Conservation (phyloP, 30 jellyfish, hydroid and myxozoan species). For the Pelagia noctiluca region DNA sequence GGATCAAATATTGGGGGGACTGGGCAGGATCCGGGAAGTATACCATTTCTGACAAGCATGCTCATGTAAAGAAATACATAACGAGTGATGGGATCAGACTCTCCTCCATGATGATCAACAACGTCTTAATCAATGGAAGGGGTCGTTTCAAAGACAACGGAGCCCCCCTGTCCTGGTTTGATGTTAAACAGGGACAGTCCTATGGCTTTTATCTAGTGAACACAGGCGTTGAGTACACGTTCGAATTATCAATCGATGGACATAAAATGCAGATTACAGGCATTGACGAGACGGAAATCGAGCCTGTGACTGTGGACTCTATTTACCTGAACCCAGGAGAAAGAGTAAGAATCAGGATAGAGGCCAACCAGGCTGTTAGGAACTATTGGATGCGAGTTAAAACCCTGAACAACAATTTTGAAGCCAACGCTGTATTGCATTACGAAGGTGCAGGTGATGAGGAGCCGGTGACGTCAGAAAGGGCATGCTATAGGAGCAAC, state of each 20-base stretch:
- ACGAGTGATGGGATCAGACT: constrained; percentile 47
- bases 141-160: constrained; percentile 52
- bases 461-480: constrained; percentile 71
- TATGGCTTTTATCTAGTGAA: constrained; percentile 73
- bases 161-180: constrained; percentile 63
- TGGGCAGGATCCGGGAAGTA: constrained; percentile 24
- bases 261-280: constrained; percentile 60
- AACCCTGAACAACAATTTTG: constrained; percentile 71
- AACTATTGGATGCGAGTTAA: constrained; percentile 85
- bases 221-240: constrained; percentile 78
- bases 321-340: constrained; percentile 88
- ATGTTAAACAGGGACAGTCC: constrained; percentile 51
- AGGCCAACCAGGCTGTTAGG: constrained; percentile 51
- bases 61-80: constrained; percentile 28
- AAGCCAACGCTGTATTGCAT: constrained; percentile 83
- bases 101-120: constrained; percentile 28
- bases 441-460: constrained; percentile 78
- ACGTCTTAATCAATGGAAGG: constrained; percentile 61
- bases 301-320: constrained; percentile 73
- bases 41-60: constrained; percentile 24
- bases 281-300: constrained; percentile 62
- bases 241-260: constrained; percentile 74
- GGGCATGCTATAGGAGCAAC: constrained; percentile 26
- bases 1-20: constrained; percentile 3
- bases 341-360: constrained; percentile 57